Conservation (phyloP, 2,113 vertebrate species). For the Camelus bactrianus region DNA sequence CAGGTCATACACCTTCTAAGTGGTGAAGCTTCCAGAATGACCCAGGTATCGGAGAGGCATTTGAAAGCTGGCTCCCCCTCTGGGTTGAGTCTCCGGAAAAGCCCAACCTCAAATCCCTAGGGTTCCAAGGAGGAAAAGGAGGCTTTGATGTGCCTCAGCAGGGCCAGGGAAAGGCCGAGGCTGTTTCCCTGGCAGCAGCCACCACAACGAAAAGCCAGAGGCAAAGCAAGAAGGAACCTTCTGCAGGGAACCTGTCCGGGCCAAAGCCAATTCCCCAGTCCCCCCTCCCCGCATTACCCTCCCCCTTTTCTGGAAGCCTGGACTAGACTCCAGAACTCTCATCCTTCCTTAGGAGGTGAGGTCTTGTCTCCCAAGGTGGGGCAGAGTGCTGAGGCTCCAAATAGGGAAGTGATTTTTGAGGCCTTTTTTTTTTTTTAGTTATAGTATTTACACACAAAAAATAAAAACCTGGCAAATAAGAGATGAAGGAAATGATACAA, state of each 20-base stretch:
- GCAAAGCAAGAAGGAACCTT: not conserved
- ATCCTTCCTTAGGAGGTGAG: not conserved
- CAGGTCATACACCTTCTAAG: not conserved
- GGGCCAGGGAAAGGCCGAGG: not conserved
- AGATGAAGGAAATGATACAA: not conserved
- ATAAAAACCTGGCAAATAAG: not conserved
- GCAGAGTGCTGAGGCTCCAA: not conserved
- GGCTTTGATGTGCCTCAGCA: not conserved
- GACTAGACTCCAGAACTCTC: not conserved
- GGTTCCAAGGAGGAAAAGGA: not conserved
- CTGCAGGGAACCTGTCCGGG: not conserved
- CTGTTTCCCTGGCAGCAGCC: not conserved
- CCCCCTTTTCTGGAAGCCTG: not conserved
- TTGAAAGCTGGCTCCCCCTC: not conserved
- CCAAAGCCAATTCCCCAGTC: not conserved
- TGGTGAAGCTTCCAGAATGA: not conserved
- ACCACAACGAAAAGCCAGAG: not conserved
- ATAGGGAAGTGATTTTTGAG: not conserved
- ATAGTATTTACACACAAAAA: not conserved
- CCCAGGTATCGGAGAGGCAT: not conserved
- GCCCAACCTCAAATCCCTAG: not conserved
- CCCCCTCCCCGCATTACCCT: not conserved
- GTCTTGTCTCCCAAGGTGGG: not conserved
- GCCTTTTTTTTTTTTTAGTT: not conserved
- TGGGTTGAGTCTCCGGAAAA: constrained; percentile 7